These are phyloP conservation scores for Diachasma alloeum DNA, from an alignment of 1,140 invertebrate genomes.

Conservation along the genomic window DNA sequence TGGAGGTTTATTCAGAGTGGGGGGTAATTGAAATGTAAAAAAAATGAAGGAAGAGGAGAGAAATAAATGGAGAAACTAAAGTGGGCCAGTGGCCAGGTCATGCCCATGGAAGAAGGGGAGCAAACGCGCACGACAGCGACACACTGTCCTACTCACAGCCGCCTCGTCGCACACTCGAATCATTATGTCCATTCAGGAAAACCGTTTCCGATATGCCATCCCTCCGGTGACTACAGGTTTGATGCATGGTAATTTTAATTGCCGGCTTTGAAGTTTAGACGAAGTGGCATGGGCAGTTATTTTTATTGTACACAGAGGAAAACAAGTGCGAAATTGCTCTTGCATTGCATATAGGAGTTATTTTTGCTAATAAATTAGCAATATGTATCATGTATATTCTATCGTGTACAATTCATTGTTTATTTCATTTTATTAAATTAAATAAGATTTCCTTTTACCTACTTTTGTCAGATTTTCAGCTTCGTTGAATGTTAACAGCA, in stretches of 20 bases:
- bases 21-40: neutral
- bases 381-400: no score
- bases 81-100: conserved; percentile 64
- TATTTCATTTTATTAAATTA: no score
- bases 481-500: no score
- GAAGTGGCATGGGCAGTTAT: no score
- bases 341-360: no score
- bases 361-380: no score
- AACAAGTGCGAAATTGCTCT: no score
- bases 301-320: no score
- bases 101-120: conserved; percentile 56
- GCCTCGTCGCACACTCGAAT: conserved; percentile 1
- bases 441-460: no score
- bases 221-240: neutral
- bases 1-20: neutral
- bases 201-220: conserved; percentile 39
- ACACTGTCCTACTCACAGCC: conserved; percentile 65
- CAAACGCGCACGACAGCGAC: conserved; percentile 56
- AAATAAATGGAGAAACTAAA: conserved; percentile 54
- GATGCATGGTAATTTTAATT: neutral
- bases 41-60: conserved; percentile 7
- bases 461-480: no score
- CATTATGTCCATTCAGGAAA: conserved; percentile 51
- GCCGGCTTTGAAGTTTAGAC: neutral
- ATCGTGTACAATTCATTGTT: no score